Percentiles rank a stretch among this genome's conserved stretches.
Evolutionary conservation across 2,797 vertebrate species (phyloP).

Genomic region (Amazona ochrocephala): DNA sequence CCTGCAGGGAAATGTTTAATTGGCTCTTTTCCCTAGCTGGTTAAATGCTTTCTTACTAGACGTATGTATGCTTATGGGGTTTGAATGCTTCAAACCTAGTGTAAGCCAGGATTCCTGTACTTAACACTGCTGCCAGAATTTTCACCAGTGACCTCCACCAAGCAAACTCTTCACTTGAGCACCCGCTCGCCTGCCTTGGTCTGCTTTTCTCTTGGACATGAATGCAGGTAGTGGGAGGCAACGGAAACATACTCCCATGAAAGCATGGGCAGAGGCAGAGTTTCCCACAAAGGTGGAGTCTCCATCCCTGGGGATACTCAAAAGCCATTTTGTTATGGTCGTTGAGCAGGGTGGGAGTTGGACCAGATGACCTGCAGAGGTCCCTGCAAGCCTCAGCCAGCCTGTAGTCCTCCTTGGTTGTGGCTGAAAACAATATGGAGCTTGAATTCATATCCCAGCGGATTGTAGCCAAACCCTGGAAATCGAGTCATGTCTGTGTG

Average conservation of each 20-base stretch:
- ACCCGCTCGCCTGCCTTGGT: rapidly evolving
- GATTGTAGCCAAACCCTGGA: not conserved
- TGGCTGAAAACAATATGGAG: not conserved
- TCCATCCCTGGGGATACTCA: not conserved
- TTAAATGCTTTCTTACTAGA: not conserved
- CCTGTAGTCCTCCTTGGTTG: not conserved
- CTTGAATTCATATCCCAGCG: not conserved
- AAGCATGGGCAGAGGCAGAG: not conserved
- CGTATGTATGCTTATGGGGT: not conserved
- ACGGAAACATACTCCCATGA: rapidly evolving
- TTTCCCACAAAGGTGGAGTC: not conserved
- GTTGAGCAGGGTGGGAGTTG: not conserved
- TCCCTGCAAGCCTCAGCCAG: not conserved
- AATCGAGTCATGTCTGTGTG: not conserved
- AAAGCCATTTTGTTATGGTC: rapidly evolving
- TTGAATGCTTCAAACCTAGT: not conserved
- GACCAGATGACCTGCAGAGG: not conserved
- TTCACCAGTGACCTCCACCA: not conserved
- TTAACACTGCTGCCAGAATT: not conserved
- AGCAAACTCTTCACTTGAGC: not conserved
- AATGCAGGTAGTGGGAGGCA: not conserved
- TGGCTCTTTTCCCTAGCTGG: slow-evolving; percentile 39
- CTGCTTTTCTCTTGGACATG: not conserved
- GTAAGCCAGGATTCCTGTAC: not conserved
- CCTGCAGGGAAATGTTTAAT: slow-evolving; percentile 51